Evolutionary conservation across 1,140 invertebrate species (phyloP), one percentile per base, ranked within the genome.

Genomic region (Monomorium pharaonis): DNA sequence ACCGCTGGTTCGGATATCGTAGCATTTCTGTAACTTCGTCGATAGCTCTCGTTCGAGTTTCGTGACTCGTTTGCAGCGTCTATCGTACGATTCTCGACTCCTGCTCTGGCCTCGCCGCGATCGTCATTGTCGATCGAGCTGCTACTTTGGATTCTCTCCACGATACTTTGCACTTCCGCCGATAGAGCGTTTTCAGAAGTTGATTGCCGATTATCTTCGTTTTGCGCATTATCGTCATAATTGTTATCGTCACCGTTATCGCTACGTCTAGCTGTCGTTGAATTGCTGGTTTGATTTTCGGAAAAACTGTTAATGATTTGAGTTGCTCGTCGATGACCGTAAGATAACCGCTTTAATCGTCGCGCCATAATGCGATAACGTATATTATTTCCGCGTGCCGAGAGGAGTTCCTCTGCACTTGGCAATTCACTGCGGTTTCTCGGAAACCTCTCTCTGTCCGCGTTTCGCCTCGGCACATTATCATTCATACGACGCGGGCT

Each of bases 151-250:
- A 92, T 91, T 62, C 91, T 88, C 27, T 91, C 89, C 21, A 92
- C 87, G n/a, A 93, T 92, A 74, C 88, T 92, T 37, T 92, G 91
- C 10, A 93, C 84, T 56, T 93, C 92, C 1, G 87, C 87, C 2
- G 86, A 90, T 6, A 92, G 27, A 16, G 60, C 86, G 62, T 85
- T 84, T 33, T 88, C 87, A 2, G 85, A 58, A 37, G 9, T 75
- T 33, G 85, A 76, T 3, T 83, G 75, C 14, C 74, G 75, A 65
- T 65, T 74, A 42, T 75, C 76, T 47, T 86, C 76, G 14, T n/a
- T 81, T 58, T 67, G 81, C 27, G 42, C 7, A 44, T 47, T 75
- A 49, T 74, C 58, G 0, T 44, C 67, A 9, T 27, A 44, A 76
- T 75, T 63, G 27, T 44, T 72, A 21, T 54, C 54, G 24, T 37